Evolutionary conservation across 2,797 vertebrate genomes (phyloP).

Genomic region (Tenualosa ilisha): DNA sequence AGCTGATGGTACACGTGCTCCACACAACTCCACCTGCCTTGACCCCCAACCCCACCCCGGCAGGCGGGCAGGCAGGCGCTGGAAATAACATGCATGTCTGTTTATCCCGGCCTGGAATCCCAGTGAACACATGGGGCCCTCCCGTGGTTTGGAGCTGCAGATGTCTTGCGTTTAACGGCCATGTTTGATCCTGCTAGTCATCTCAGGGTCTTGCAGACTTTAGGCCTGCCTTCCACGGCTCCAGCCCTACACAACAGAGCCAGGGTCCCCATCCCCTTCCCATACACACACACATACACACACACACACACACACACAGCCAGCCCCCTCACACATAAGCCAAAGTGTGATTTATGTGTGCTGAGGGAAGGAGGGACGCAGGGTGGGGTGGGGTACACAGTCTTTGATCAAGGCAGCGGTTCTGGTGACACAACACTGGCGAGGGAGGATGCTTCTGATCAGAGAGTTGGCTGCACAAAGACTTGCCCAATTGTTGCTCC

Average conservation of each 20-base stretch:
- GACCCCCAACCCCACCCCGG: neutral
- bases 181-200: conserved; percentile 42
- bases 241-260: conserved; percentile 28
- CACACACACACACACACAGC: neutral
- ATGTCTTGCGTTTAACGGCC: conserved; percentile 44
- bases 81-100: conserved; percentile 36
- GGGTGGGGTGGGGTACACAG: conserved; percentile 11
- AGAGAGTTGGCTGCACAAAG: conserved; percentile 34
- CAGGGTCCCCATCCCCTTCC: conserved; percentile 32
- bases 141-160: conserved; percentile 35
- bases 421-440: conserved; percentile 32
- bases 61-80: neutral
- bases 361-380: neutral
- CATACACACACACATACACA: neutral
- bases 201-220: neutral
- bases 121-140: conserved; percentile 36
- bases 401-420: conserved; percentile 38
- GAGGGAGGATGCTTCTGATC: conserved; percentile 47
- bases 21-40: conserved; percentile 17
- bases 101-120: conserved; percentile 39
- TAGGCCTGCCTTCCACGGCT: neutral
- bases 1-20: conserved; percentile 30
- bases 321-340: conserved; percentile 25
- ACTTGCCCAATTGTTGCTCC: neutral
- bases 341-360: conserved; percentile 35